These are phyloP conservation scores for Octomys mimax DNA, from an alignment of 2,797 vertebrate species.

Conservation along the genomic window DNA sequence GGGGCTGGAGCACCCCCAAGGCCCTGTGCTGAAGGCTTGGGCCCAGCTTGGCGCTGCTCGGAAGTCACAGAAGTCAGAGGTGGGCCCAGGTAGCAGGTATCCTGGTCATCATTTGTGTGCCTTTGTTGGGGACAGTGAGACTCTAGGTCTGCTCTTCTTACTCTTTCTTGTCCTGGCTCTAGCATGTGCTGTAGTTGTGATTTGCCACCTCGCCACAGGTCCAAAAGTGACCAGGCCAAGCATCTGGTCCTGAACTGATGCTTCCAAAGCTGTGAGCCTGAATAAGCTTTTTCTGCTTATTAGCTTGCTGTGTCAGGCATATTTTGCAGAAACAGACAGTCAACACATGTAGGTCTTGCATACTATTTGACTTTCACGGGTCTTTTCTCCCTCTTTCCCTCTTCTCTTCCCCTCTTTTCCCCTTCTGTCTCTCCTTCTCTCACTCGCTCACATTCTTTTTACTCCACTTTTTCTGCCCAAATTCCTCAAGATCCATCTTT, in stretches of 20 bases:
- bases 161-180: neutral
- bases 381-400: neutral
- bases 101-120: fast-evolving
- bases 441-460: neutral
- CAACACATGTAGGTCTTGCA: neutral
- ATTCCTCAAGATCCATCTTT: neutral
- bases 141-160: too few species aligned
- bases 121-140: neutral
- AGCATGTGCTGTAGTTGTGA: neutral
- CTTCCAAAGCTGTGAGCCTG: neutral
- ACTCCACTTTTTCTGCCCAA: neutral
- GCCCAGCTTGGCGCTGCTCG: neutral
- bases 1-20: neutral
- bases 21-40: too few species aligned
- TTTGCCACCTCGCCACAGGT: neutral
- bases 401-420: too few species aligned
- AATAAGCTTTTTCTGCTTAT: neutral
- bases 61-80: too few species aligned
- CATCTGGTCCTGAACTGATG: neutral
- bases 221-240: neutral
- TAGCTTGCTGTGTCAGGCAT: too few species aligned
- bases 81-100: too few species aligned
- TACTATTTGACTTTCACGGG: neutral
- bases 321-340: neutral
- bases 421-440: neutral